Conservation (phyloP, 2,113 vertebrate genomes). For the Meriones unguiculatus region DNA sequence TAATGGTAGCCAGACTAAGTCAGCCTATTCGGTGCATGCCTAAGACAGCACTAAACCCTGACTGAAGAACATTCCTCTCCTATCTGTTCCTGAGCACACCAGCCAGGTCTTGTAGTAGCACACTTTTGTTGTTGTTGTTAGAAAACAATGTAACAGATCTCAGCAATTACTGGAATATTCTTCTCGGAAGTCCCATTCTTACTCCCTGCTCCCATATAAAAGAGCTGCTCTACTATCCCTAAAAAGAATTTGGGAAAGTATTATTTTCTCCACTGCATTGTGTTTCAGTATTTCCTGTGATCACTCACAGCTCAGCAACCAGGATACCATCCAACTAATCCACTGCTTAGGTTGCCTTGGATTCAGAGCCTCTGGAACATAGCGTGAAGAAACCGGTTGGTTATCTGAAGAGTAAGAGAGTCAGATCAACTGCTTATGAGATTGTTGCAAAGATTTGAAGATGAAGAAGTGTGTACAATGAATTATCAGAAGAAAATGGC, state of each 20-base stretch:
- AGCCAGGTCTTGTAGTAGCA: neutral
- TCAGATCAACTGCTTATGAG: neutral
- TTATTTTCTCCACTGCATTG: neutral
- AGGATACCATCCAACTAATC: neutral
- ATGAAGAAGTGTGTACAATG: neutral
- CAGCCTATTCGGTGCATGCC: neutral
- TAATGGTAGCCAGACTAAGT: neutral
- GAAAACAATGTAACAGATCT: neutral
- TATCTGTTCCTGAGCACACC: neutral
- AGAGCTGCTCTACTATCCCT: neutral
- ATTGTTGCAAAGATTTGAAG: neutral
- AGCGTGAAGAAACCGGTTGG: neutral
- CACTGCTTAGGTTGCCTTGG: neutral
- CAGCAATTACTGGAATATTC: neutral
- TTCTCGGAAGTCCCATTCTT: neutral
- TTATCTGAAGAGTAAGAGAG: neutral
- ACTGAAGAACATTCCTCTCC: neutral
- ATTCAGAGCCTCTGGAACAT: neutral
- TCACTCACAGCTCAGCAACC: neutral
- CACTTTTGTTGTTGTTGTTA: neutral
- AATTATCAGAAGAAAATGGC: neutral
- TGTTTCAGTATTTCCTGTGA: neutral
- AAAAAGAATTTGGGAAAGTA: neutral
- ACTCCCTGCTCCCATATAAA: neutral
- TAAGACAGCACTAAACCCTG: neutral